A percentile compares a stretch with the other conserved stretches of the same genome.
These are phyloP conservation scores for Albula goreensis DNA, from an alignment of 2,113 vertebrate genomes.

Conservation along the genomic window DNA sequence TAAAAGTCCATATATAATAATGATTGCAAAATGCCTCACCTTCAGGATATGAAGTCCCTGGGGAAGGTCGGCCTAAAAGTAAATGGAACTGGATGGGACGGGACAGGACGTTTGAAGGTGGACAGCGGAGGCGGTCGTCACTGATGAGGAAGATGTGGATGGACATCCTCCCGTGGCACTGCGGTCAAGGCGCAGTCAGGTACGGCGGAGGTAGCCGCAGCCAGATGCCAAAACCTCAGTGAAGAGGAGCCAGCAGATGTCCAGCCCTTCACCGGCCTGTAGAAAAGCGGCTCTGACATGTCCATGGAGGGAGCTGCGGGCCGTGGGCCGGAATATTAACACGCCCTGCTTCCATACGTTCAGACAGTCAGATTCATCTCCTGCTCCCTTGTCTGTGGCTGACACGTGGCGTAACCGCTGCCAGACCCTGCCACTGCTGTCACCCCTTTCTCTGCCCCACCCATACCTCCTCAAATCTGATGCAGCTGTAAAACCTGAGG, in stretches of 20 bases:
- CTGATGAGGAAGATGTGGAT: neutral
- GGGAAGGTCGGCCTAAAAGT: too few species aligned
- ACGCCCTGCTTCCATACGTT: neutral
- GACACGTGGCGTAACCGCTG: neutral
- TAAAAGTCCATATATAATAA: too few species aligned
- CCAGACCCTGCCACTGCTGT: neutral
- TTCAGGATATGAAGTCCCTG: too few species aligned
- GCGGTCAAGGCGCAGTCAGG: neutral
- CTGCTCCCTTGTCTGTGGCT: neutral
- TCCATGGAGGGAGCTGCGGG: neutral
- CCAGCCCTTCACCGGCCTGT: neutral
- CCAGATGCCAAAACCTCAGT: slow-evolving; percentile 3
- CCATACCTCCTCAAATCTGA: neutral
- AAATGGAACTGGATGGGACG: too few species aligned
- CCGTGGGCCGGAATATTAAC: neutral
- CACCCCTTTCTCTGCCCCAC: neutral
- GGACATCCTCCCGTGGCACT: neutral
- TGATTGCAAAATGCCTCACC: too few species aligned
- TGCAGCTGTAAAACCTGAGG: neutral
- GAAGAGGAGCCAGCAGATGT: slow-evolving; percentile 6
- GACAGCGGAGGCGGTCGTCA: neutral
- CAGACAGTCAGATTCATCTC: neutral
- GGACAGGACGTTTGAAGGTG: neutral
- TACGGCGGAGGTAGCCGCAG: neutral
- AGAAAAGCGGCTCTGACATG: neutral